These are phyloP conservation scores for Parapristionchus giblindavisi DNA, from an alignment of 2,888 invertebrate genomes.

Conservation along the genomic window DNA sequence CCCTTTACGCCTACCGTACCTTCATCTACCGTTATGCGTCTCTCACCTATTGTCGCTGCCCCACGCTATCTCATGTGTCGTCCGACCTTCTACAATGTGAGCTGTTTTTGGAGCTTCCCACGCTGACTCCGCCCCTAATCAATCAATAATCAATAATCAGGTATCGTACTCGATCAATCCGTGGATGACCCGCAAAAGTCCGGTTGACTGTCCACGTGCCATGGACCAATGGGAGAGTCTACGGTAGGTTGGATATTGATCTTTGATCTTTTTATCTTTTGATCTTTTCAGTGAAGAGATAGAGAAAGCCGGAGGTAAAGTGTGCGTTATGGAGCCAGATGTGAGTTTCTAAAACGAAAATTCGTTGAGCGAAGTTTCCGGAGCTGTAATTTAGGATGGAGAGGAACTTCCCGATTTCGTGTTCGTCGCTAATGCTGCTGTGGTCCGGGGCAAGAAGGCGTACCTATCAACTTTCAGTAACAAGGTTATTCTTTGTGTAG, in stretches of 20 bases:
- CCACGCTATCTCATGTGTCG: constrained; percentile 37
- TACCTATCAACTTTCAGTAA: constrained; percentile 58
- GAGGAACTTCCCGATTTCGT: constrained; percentile 65
- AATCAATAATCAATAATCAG: constrained; percentile 36
- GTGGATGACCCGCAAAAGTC: constrained; percentile 61
- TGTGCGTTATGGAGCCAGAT: constrained; percentile 62
- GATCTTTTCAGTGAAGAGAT: constrained; percentile 46
- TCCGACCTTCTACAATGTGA: constrained; percentile 34
- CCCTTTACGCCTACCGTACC: no score
- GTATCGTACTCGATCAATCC: constrained; percentile 66
- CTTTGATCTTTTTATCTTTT: neutral
- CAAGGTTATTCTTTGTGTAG: constrained; percentile 5
- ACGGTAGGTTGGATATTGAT: constrained; percentile 40
- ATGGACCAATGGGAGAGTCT: constrained; percentile 61
- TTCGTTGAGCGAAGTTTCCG: neutral
- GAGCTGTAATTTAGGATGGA: constrained; percentile 50
- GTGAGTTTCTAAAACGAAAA: constrained; percentile 24
- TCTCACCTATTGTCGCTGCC: constrained; percentile 25
- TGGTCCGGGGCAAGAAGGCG: constrained; percentile 54
- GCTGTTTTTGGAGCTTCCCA: neutral
- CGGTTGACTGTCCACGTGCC: constrained; percentile 56
- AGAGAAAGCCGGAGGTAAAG: constrained; percentile 57
- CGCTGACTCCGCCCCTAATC: neutral
- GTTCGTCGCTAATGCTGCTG: constrained; percentile 66
- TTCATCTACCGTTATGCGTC: constrained; percentile 6